Evolutionary conservation across 2,888 invertebrate genomes (phyloP), one percentile per base, ranked within the genome.

Genomic region (Polydrusus tereticollis): DNA sequence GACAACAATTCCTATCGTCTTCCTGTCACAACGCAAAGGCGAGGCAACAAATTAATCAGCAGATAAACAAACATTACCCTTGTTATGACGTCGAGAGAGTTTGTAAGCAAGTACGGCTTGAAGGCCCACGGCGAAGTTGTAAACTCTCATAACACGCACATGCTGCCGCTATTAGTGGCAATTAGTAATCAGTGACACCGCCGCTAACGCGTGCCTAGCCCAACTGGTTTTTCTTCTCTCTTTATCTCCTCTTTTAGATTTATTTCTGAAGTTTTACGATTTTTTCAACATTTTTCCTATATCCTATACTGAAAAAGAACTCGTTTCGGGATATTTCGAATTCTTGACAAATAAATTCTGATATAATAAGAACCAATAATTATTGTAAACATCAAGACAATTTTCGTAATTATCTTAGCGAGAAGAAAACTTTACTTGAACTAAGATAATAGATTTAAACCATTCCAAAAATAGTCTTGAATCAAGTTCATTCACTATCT

Each of bases 121-220:
- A 81, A 83, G 63, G 69, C 63, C 63, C 69, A 63, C 59, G 58
- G 58, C 81, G 81, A 80, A 83, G 82, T 83, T 83, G 82, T 82
- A 83, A 84, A 84, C 84, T 83, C 83, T 82, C 81, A 82, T 84
- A 84, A 83, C 80, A 81, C 78, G 82, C 84, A 84, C 83, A 82
- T 83, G 84, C 78, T 81, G 80, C 83, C 82, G 79, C 80, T 82
- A 84, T 84, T 84, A 84, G 82, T 78, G 82, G 83, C 80, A 84
- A 84, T 84, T 84, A 84, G 84, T 83, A 84, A 83, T 84, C 83
- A 81, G 81, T 82, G 83, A 82, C 83, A 83, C 81, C 80, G 81
- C 78, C 75, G 80, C 78, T 72, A 79, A 79, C 81, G 79, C 81
- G 81, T 82, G 82, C 80, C 80, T 78, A 65, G 58, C 52, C 26